A percentile compares a stretch with the other conserved stretches of the same genome.
phyloP scores from a whole-genome alignment of 2,888 invertebrate genomes.

The Saturnia pavonia region DNA sequence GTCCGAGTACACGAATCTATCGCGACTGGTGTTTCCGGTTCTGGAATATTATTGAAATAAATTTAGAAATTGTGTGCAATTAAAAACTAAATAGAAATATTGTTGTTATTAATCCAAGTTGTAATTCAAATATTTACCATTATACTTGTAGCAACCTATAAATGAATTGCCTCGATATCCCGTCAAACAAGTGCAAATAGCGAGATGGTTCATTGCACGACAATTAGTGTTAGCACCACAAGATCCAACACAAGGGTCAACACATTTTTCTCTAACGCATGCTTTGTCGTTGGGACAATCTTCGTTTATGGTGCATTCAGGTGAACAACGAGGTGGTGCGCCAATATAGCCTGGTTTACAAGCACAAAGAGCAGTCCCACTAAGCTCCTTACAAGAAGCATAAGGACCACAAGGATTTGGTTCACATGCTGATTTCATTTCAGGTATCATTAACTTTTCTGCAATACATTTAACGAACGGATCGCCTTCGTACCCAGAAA shows the following conservation, averaged over 20 bases:
- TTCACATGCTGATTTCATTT: conserved; percentile 77
- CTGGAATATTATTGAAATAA: conserved; percentile 42
- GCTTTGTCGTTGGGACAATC: conserved; percentile 88
- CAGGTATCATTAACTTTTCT: conserved; percentile 79
- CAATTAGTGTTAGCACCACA: conserved; percentile 88
- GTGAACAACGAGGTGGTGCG: conserved; percentile 86
- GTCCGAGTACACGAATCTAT: conserved; percentile 82
- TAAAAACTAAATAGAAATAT: neutral
- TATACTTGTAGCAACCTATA: conserved; percentile 64
- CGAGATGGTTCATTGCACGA: conserved; percentile 87
- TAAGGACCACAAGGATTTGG: conserved; percentile 88
- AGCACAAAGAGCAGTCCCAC: conserved; percentile 80
- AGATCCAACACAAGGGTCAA: conserved; percentile 86
- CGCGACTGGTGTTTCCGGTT: conserved; percentile 55
- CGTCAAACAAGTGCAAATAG: conserved; percentile 86
- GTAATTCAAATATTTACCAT: conserved; percentile 46
- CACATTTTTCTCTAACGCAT: conserved; percentile 88
- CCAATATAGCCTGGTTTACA: conserved; percentile 86
- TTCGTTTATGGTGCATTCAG: conserved; percentile 88
- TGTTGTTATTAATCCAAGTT: neutral
- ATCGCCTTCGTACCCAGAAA: conserved; percentile 87
- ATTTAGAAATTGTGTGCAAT: neutral
- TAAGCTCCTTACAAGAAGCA: conserved; percentile 81
- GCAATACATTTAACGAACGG: conserved; percentile 83
- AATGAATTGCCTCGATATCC: conserved; percentile 90